phyloP scores from a whole-genome alignment of 2,797 vertebrate species.

The Chiroxiphia lanceolata region DNA sequence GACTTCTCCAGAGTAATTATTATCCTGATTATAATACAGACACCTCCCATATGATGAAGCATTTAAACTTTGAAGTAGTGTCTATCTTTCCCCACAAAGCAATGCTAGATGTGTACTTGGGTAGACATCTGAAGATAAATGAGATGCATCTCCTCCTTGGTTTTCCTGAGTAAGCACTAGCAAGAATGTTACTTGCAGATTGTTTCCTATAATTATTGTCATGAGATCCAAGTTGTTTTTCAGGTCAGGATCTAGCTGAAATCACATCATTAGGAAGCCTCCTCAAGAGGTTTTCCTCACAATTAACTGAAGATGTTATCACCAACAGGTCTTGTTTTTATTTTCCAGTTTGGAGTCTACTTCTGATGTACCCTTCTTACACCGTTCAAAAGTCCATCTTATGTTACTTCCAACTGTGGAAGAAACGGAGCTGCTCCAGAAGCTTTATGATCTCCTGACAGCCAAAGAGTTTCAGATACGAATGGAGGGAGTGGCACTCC shows the following conservation, averaged over 20 bases:
- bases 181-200: background rate
- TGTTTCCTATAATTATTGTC: background rate
- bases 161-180: background rate
- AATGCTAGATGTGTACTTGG: background rate
- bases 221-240: background rate
- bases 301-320: background rate
- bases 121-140: background rate
- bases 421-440: conserved; percentile 21
- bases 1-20: background rate
- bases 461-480: conserved; percentile 58
- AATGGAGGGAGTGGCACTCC: conserved; percentile 55
- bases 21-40: background rate
- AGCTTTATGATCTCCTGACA: conserved; percentile 65
- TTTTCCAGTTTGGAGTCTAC: background rate
- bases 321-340: background rate
- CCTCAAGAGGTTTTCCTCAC: background rate
- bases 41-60: background rate
- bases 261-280: background rate
- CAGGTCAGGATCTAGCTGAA: background rate
- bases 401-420: background rate
- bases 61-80: background rate
- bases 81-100: background rate
- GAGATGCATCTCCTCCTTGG: background rate
- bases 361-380: background rate
- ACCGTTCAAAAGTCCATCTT: background rate